Conservation (phyloP, 2,797 vertebrate genomes). For the Lates japonicus region DNA sequence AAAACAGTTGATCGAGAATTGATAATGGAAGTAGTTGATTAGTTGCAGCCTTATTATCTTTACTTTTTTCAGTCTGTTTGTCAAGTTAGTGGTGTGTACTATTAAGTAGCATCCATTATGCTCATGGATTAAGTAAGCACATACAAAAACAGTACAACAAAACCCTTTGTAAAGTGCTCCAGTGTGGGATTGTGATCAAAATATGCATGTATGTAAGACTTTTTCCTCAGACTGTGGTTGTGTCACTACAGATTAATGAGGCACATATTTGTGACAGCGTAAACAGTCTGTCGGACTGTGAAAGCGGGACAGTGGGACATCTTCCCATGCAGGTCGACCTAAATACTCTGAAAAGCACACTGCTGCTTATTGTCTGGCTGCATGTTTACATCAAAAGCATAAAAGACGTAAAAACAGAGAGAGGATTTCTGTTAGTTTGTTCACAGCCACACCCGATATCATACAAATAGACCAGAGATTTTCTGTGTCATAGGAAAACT, state of each 20-base stretch:
- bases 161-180: neutral
- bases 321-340: slow-evolving; percentile 57
- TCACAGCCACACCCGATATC: slow-evolving; percentile 17
- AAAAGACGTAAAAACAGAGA: neutral
- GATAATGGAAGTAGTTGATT: no score
- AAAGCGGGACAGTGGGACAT: slow-evolving; percentile 42
- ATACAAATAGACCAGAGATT: neutral
- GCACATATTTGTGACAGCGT: neutral
- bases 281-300: slow-evolving; percentile 11
- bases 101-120: no score
- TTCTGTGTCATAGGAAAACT: neutral
- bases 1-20: neutral
- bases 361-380: slow-evolving; percentile 11
- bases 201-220: neutral
- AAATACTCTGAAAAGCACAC: slow-evolving; percentile 41
- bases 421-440: slow-evolving; percentile 6
- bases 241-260: neutral
- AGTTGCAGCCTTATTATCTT: no score
- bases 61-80: neutral
- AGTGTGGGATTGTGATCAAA: neutral
- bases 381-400: neutral
- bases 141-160: no score
- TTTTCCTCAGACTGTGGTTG: neutral
- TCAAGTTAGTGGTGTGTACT: neutral
- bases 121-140: neutral